Evolutionary conservation across 2,113 vertebrate genomes (phyloP).

Genomic region (Macaca mulatta): DNA sequence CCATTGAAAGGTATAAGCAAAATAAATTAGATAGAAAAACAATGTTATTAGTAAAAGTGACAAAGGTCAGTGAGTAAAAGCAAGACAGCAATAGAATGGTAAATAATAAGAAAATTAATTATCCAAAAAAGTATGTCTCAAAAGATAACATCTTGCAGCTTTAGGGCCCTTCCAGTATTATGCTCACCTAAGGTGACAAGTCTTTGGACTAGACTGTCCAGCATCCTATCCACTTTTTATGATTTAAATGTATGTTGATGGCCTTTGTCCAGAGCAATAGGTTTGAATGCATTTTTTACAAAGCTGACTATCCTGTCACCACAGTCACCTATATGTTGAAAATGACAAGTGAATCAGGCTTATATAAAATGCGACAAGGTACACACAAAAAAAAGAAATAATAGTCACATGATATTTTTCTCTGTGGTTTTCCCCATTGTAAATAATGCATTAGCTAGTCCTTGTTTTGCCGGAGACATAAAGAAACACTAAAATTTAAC

Average conservation of each 20-base stretch:
- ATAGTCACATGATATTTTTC: background rate
- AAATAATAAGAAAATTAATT: background rate
- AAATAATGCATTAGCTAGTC: background rate
- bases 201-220: background rate
- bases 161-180: background rate
- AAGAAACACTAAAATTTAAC: background rate
- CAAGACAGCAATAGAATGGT: background rate
- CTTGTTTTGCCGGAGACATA: background rate
- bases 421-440: background rate
- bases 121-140: background rate
- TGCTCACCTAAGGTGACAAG: background rate
- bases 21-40: background rate
- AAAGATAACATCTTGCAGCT: background rate
- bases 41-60: background rate
- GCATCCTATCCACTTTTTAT: background rate
- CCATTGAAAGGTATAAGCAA: background rate
- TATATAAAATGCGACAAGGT: background rate
- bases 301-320: background rate
- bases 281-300: background rate
- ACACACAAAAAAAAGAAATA: background rate
- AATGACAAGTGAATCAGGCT: conserved; percentile 9
- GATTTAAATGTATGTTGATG: conserved; percentile 31
- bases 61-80: background rate
- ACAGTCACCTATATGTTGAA: background rate
- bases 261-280: background rate